A percentile compares a stretch with the other conserved stretches of the same genome.
Evolutionary conservation across 2,888 invertebrate genomes (phyloP).

Genomic region (Ochropacha duplaris): DNA sequence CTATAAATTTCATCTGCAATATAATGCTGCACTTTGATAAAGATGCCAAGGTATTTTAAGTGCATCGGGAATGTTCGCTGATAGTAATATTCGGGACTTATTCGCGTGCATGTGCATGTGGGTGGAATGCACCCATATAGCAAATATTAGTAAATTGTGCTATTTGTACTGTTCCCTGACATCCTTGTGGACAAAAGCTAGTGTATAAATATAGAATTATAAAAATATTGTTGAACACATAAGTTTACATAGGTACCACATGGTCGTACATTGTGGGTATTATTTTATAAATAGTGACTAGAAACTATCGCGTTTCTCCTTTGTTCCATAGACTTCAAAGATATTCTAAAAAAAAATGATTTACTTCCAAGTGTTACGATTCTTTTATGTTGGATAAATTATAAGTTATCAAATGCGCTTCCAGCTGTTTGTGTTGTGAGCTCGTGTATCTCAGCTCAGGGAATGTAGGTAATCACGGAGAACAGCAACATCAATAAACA

Average conservation of each 20-base stretch:
- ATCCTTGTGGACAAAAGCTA: no score
- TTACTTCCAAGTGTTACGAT: slow-evolving; percentile 3
- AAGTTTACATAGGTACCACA: neutral
- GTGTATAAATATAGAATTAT: neutral
- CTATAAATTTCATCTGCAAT: no score
- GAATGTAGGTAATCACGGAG: neutral
- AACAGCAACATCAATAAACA: neutral
- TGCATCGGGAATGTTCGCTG: no score
- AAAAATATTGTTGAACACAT: neutral
- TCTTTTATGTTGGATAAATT: neutral
- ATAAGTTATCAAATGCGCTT: slow-evolving; percentile 3
- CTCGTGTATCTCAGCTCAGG: neutral
- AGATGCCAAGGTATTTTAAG: no score
- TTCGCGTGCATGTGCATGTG: no score
- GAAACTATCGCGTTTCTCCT: slow-evolving; percentile 4
- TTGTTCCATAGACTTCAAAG: slow-evolving; percentile 7
- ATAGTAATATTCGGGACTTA: no score
- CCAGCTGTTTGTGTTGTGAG: slow-evolving; percentile 1
- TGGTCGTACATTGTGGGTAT: neutral
- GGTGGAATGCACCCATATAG: no score
- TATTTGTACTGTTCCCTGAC: no score
- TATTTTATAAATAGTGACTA: neutral
- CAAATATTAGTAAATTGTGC: no score
- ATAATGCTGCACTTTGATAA: no score
- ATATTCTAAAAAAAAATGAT: slow-evolving; percentile 3